Percentiles rank a stretch among this genome's conserved stretches.
Conservation (phyloP, 2,797 vertebrate genomes). For the Pseudotriccus pelzelni region DNA sequence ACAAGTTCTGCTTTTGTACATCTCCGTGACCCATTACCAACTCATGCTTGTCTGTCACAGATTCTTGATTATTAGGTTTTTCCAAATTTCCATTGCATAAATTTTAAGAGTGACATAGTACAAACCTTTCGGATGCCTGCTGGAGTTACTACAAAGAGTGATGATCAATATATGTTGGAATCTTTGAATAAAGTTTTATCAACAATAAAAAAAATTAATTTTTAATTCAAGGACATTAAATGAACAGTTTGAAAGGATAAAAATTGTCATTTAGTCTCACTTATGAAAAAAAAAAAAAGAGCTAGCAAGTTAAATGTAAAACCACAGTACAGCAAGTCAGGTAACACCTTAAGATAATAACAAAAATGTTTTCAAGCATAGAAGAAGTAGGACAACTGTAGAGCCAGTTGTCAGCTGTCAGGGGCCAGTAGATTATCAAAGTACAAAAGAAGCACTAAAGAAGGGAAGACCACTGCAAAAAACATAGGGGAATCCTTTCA, state of each 20-base stretch:
- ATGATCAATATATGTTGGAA: rapidly evolving
- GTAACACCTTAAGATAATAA: background rate
- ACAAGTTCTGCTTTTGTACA: background rate
- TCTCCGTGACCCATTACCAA: background rate
- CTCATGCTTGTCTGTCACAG: background rate
- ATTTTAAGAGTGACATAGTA: background rate
- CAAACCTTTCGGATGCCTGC: background rate
- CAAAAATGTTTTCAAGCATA: background rate
- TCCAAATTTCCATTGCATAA: background rate
- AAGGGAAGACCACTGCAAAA: background rate
- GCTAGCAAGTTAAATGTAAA: background rate
- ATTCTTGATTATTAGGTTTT: background rate
- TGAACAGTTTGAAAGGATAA: background rate
- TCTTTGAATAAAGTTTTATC: background rate
- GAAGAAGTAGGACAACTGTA: background rate
- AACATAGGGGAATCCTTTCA: background rate
- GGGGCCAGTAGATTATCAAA: background rate
- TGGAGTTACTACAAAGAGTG: background rate
- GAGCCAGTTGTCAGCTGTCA: background rate
- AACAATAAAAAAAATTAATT: background rate
- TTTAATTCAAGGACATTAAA: background rate
- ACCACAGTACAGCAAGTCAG: background rate
- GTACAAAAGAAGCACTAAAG: background rate
- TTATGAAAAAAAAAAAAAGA: background rate
- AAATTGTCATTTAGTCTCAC: background rate